Base-by-base conservation (phyloP, 1,140 invertebrate genomes). In the Drosophila elegans region DNA sequence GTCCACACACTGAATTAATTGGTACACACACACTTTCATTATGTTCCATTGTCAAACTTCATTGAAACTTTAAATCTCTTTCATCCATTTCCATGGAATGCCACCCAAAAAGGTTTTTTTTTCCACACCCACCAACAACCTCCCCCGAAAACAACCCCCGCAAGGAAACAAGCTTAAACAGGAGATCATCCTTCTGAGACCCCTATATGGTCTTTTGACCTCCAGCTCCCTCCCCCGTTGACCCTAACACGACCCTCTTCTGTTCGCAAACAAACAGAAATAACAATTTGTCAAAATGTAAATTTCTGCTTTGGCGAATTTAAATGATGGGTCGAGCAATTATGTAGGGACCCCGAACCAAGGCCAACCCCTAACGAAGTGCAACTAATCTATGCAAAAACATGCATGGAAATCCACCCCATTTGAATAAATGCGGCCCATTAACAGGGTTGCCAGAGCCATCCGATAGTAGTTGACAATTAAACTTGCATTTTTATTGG, bases 331-430 rank as follows among this genome's bases (percentile, higher is more conserved):
- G 45, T 29, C 39, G 51, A 54, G 66, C 73, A 83, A 89, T 83
- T 83, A 80, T 74, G 34, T 54, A 77, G 83, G 72, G 49, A 56
- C 76, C 55, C 63, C 59, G 36, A 54, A 42, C 54, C 78, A 48
- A 42, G 29, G 21, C 38, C 72, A 71, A 67, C 59, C 44, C 82
- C 64, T 80, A 89, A 89, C 80, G 64, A 83, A 80, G 52, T 84
- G 77, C 78, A 74, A 62, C 80, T 90, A 89, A 89, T 90, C 84
- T 90, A 90, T 89, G 85, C 80, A 90, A 89, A 89, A 90, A 88
- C 84, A 88, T 84, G 84, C 81, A 51, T 44, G 51, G 16, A 25
- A 69, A 61, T 34, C 74, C 57, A 78, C 67, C 68, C 79, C 69
- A 89, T 88, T 79, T 83, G 78, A 80, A 89, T 79, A 81, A 52